Conservation (phyloP, 2,797 vertebrate genomes). For the Parotocinclus haroldoi region DNA sequence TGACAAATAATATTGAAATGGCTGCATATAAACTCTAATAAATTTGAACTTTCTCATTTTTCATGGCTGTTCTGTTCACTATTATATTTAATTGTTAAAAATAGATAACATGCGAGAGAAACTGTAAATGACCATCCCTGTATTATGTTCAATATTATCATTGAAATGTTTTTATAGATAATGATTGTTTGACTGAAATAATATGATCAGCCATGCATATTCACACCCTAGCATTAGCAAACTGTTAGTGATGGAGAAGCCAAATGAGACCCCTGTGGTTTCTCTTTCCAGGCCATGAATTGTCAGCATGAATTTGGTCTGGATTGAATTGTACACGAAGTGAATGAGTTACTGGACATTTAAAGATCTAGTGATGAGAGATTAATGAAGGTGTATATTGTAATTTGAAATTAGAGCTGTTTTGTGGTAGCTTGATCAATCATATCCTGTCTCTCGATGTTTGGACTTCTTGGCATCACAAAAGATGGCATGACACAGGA, state of each 20-base stretch:
- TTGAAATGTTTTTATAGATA: no score
- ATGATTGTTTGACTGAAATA: no score
- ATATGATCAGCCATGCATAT: no score
- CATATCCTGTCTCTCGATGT: constrained; percentile 14
- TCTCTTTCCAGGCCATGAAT: constrained; percentile 18
- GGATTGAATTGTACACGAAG: not conserved
- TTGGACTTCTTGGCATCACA: constrained; percentile 13
- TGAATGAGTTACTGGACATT: constrained; percentile 3
- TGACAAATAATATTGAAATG: no score
- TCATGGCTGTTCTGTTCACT: no score
- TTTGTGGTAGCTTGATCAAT: constrained; percentile 31
- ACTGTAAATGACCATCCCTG: no score
- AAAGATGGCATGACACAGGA: constrained; percentile 8
- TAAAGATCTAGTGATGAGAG: constrained; percentile 46
- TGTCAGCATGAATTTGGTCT: constrained; percentile 41
- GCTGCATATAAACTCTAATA: no score
- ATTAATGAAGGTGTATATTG: constrained; percentile 34
- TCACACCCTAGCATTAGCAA: constrained; percentile 55
- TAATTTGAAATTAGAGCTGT: constrained; percentile 17
- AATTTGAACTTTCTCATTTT: no score
- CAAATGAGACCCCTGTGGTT: constrained; percentile 28
- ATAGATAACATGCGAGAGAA: no score
- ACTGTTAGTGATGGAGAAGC: constrained; percentile 39
- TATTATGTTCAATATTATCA: no score
- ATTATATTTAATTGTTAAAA: no score